phyloP scores from a whole-genome alignment of 2,113 vertebrate genomes.

The Poeciliopsis occidentalis region DNA sequence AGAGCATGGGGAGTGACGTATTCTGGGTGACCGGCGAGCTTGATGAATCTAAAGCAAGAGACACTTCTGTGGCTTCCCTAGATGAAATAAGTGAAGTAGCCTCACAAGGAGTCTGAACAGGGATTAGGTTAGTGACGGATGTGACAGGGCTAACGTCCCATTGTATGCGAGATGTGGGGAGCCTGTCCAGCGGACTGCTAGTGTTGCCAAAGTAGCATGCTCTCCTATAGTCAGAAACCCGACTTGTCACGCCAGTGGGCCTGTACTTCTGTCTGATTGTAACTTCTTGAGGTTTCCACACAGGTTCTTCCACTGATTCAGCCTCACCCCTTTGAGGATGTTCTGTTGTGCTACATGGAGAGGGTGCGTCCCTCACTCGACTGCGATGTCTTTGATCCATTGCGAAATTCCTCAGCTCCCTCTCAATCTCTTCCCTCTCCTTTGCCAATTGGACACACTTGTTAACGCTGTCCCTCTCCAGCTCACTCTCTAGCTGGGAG shows the following conservation, averaged over 20 bases:
- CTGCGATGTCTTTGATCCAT: slow-evolving; percentile 38
- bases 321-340: slow-evolving; percentile 45
- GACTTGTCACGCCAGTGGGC: slow-evolving; percentile 64
- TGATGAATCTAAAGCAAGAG: slow-evolving; percentile 44
- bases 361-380: slow-evolving; percentile 30
- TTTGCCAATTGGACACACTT: slow-evolving; percentile 75
- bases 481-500: slow-evolving; percentile 70
- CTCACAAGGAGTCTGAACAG: slow-evolving; percentile 54
- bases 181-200: slow-evolving; percentile 79
- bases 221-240: slow-evolving; percentile 72
- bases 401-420: slow-evolving; percentile 67
- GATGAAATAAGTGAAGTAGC: slow-evolving; percentile 29
- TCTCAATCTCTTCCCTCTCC: slow-evolving; percentile 77
- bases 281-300: slow-evolving; percentile 81
- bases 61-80: slow-evolving; percentile 45
- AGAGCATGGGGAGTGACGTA: slow-evolving; percentile 70
- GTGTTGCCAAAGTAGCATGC: slow-evolving; percentile 82
- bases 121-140: slow-evolving; percentile 71
- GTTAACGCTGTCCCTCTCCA: slow-evolving; percentile 64
- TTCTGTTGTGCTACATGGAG: slow-evolving; percentile 32
- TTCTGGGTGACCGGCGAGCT: slow-evolving; percentile 70
- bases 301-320: slow-evolving; percentile 56
- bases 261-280: slow-evolving; percentile 73
- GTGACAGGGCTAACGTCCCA: slow-evolving; percentile 83
- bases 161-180: slow-evolving; percentile 64